Base-by-base conservation (phyloP, 92 coral and sea anemone genomes). In the Parazoanthus atlanticus region DNA sequence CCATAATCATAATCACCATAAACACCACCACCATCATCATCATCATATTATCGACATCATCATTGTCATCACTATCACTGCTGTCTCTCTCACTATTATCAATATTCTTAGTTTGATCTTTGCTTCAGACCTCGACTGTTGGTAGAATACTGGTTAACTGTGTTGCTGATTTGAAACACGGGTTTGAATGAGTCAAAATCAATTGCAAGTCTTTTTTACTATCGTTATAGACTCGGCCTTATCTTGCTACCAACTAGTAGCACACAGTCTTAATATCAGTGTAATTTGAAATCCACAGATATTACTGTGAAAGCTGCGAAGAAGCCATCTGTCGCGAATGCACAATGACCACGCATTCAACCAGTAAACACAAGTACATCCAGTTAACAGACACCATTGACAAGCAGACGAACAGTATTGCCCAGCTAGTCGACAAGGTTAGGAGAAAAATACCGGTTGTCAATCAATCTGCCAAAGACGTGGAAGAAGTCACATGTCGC, bases 251-350 rank as follows among this genome's bases (percentile, higher is more conserved):
- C 3, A 52, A 12, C 21, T 16, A 15, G 19, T 61, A 61, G 26
- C 28, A 8, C 69, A 23, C 1, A 3, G n/a, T 61, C 16, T 34
- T 36, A 30, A 69, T 69, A 75, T 31, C 41, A 29, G 21, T 54
- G 23, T 17, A 3, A n/a, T 66, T 70, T 23, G 12, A 31, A 30
- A 43, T 87, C 86, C 78, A 32, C 79, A 97, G 99, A 86, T 97
- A 95, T 80, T 97, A 90, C 86, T 97, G 99, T 90, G 98, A 97
- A 88, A 95, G 98, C 85, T 97, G 99, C 81, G 99, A 97, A 23
- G 97, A 97, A 88, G 97, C 99, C 73, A 97, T 97, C 88, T 97
- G 99, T 88, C 97, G 99, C 30, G 99, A 97, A 30, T 97, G 99
- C 76, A 97, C 99, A 11, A 97, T 97, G 99, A 94, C 98, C 6